Percentiles rank a stretch among this genome's conserved stretches.
phyloP scores from a whole-genome alignment of 2,797 vertebrate genomes.

The Tympanoctomys barrerae region DNA sequence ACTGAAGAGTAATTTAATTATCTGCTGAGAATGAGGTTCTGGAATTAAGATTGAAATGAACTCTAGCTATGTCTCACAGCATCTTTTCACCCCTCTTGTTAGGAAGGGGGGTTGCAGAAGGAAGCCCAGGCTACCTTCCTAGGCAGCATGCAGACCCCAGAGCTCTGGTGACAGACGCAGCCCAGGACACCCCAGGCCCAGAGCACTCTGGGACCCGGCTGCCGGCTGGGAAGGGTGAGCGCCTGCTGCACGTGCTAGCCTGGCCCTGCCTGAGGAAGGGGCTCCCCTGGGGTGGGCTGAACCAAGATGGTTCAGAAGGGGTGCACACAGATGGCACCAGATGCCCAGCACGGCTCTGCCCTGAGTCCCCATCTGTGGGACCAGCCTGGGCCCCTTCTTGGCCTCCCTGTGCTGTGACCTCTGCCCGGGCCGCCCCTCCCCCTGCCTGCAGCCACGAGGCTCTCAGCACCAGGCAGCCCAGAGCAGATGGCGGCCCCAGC shows the following conservation, averaged over 20 bases:
- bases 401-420: neutral
- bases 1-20: conserved; percentile 75
- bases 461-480: neutral
- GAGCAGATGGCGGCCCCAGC: neutral
- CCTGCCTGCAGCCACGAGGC: too few species aligned
- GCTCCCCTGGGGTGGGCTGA: neutral
- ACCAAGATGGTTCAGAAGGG: neutral
- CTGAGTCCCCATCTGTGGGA: neutral
- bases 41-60: conserved; percentile 53
- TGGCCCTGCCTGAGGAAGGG: too few species aligned
- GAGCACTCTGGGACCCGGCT: neutral
- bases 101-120: neutral
- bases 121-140: neutral
- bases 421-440: neutral
- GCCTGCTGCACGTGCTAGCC: rapidly evolving
- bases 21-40: neutral
- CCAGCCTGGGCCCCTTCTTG: neutral
- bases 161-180: neutral
- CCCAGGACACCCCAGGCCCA: neutral
- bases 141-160: neutral
- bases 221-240: neutral
- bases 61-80: neutral
- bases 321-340: neutral
- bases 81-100: neutral
- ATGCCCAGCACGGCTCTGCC: neutral